Evolutionary conservation across 1,140 invertebrate genomes (phyloP).

Genomic region (Brachionus calyciflorus): DNA sequence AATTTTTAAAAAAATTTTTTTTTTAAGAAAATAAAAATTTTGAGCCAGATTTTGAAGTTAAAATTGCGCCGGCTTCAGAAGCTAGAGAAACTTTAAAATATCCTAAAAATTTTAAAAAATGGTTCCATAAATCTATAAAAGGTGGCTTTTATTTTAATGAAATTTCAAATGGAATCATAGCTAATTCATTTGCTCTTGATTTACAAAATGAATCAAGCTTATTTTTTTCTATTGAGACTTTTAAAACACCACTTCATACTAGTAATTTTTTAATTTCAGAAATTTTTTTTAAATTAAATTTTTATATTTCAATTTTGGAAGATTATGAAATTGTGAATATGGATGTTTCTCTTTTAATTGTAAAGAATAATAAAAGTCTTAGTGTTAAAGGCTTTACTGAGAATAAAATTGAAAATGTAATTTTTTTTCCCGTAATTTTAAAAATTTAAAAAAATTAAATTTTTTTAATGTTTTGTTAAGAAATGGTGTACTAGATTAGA

Average conservation of each 20-base stretch:
- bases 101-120: slow-evolving; percentile 14
- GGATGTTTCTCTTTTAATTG: slow-evolving; percentile 1
- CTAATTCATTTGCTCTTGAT: slow-evolving; percentile 34
- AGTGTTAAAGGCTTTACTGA: slow-evolving; percentile 14
- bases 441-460: slow-evolving; percentile 1
- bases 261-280: background rate
- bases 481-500: slow-evolving; percentile 31
- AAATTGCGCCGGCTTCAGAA: background rate
- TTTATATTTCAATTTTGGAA: background rate
- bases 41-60: background rate
- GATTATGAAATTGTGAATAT: background rate
- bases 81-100: background rate
- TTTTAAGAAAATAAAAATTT: background rate
- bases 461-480: background rate
- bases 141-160: slow-evolving; percentile 35
- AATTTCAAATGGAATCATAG: background rate
- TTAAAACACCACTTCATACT: background rate
- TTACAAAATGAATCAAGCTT: background rate
- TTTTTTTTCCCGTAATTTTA: background rate
- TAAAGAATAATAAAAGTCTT: background rate
- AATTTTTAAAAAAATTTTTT: too few relatives aligned
- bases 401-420: slow-evolving; percentile 30
- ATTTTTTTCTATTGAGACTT: slow-evolving; percentile 13
- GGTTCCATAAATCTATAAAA: slow-evolving; percentile 28
- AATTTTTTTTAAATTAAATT: background rate